Base-by-base conservation (phyloP, 2,888 invertebrate species). In the Cataglyphis rosenhaueri region DNA sequence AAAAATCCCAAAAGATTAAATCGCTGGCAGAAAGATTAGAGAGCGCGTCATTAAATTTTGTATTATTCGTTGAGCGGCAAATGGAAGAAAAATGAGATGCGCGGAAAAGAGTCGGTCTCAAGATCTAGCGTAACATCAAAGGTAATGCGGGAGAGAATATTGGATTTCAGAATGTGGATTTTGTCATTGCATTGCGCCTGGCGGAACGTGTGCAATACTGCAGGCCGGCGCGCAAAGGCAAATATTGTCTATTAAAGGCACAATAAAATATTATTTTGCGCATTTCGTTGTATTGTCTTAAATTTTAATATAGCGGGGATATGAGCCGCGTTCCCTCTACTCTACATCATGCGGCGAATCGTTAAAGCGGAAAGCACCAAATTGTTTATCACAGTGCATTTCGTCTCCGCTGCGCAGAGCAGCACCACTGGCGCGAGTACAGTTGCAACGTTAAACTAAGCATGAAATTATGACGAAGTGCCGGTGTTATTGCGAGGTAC, bases 401-500 rank as follows among this genome's bases (percentile, higher is more conserved):
- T 66, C 66, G 78, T 79, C 68, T 32, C 55, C 65, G 76, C 25
- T 44, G 59, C 55, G 68, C 44, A n/a, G 44, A 44, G 68, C 35
- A 32, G 48, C n/a, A 8, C n/a, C 52, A 52, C 35, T 18, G 59
- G 57, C 44, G 78, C 44, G 62, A 73, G 12, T 75, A 62, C 52
- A 62, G 65, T 65, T 25, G 59, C 71, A 29, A 48, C 68, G 71
- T 79, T 79, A 79, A 79, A 79, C 78, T 79, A 71, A 71, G 78
- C 78, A 79, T 79, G 71, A 79, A 79, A 79, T 79, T 79, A 79
- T 79, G 78, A 79, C 78, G 71, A 79, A 79, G 78, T 71, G 78
- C 78, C 48, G 59, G 78, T 25, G 78, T 71, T 79, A 79, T 79
- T 79, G 81, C 52, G 64, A 75, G 32, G 81, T 71, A 76, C 66